phyloP scores from a whole-genome alignment of 2,113 vertebrate species.

The Hippocampus comes region DNA sequence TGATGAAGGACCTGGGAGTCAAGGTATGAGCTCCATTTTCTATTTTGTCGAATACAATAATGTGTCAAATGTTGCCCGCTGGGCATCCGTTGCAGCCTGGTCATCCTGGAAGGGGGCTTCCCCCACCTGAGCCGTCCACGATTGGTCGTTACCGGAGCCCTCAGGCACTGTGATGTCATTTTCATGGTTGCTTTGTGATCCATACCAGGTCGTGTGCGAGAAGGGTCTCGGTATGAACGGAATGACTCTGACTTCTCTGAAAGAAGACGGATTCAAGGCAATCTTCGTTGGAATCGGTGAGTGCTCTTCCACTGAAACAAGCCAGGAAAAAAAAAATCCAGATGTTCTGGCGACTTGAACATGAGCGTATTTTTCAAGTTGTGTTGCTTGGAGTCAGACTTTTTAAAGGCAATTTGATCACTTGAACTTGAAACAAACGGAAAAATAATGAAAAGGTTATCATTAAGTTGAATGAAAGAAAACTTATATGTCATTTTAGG shows the following conservation, averaged over 20 bases:
- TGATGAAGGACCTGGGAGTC: conserved; percentile 90
- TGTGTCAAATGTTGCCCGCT: too few relatives aligned
- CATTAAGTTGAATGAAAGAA: too few relatives aligned
- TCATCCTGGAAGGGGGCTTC: too few relatives aligned
- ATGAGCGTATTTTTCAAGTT: background rate
- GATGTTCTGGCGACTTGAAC: background rate
- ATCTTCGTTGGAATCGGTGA: conserved; percentile 90
- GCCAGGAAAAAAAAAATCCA: background rate
- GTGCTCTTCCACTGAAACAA: conserved; percentile 26
- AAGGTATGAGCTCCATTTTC: conserved; percentile 44
- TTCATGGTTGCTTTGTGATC: background rate
- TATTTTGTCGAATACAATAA: background rate
- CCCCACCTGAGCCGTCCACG: too few relatives aligned
- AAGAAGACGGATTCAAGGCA: conserved; percentile 78
- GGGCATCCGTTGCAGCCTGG: too few relatives aligned
- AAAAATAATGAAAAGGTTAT: background rate
- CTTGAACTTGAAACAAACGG: background rate
- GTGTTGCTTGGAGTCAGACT: background rate
- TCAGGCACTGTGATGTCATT: too few relatives aligned
- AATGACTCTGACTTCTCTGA: conserved; percentile 80
- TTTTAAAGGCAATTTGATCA: background rate
- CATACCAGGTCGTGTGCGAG: conserved; percentile 76
- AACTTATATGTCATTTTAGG: conserved; percentile 62
- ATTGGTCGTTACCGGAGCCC: too few relatives aligned
- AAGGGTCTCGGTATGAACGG: conserved; percentile 78